Percentiles rank a stretch among this genome's conserved stretches.
phyloP scores from a whole-genome alignment of 2,113 vertebrate species.

The Notothenia rossii region DNA sequence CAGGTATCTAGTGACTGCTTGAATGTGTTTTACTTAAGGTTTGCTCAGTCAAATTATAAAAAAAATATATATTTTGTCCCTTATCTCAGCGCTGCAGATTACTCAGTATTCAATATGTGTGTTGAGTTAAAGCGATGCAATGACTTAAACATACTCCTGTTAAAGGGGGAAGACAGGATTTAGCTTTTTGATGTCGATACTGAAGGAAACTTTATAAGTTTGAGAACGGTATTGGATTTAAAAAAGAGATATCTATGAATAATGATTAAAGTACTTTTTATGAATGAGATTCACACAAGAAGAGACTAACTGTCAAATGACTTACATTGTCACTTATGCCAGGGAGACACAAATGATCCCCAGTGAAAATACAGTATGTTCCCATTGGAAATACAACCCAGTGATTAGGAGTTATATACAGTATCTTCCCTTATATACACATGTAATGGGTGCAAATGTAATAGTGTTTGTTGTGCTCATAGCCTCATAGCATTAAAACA shows the following conservation, averaged over 20 bases:
- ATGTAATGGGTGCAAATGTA: neutral
- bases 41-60: neutral
- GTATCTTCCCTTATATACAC: neutral
- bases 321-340: neutral
- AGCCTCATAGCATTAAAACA: neutral
- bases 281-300: neutral
- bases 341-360: neutral
- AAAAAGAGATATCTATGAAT: neutral
- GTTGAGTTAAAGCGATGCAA: neutral
- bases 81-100: neutral
- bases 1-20: conserved; percentile 1
- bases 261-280: neutral
- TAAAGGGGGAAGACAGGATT: neutral
- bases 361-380: neutral
- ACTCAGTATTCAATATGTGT: neutral
- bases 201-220: neutral
- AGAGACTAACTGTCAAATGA: neutral
- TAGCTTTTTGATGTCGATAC: neutral
- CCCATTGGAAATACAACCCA: neutral
- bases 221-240: neutral
- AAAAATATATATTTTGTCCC: neutral
- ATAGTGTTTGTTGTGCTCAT: neutral
- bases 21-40: neutral
- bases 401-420: no score
- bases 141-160: neutral